Conservation (phyloP, 2,888 invertebrate species). For the Microctonus hyperodae region DNA sequence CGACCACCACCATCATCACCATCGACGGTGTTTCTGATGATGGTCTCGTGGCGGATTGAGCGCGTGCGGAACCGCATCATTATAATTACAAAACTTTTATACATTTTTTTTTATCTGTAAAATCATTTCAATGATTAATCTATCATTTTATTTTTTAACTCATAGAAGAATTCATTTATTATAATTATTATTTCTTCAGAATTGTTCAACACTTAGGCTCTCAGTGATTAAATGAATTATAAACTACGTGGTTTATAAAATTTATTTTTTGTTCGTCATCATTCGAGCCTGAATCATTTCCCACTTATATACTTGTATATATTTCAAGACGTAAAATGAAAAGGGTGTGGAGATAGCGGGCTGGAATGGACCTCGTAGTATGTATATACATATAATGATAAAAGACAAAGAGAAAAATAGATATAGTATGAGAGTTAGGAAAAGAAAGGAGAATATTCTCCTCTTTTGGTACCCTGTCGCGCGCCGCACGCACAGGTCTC, state of each 20-base stretch:
- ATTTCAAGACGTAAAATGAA: slow-evolving; percentile 14
- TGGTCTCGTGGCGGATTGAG: not conserved
- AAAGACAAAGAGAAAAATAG: not conserved
- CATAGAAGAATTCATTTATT: not conserved
- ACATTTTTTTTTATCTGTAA: too few species aligned
- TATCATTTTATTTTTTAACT: not conserved
- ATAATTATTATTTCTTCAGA: not conserved
- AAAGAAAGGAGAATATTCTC: slow-evolving; percentile 17
- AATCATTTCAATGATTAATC: not conserved
- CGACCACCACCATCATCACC: slow-evolving; percentile 32
- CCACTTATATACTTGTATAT: not conserved
- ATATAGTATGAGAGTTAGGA: not conserved
- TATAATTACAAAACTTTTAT: not conserved
- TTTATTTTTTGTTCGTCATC: slow-evolving; percentile 23
- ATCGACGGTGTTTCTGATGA: not conserved
- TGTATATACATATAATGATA: not conserved
- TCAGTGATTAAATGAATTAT: not conserved
- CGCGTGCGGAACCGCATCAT: slow-evolving; percentile 11
- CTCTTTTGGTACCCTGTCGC: slow-evolving; percentile 41
- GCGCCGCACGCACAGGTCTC: slow-evolving; percentile 36
- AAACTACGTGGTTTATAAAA: not conserved
- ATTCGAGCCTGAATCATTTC: slow-evolving; percentile 10
- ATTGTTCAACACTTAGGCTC: not conserved
- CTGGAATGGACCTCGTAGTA: not conserved
- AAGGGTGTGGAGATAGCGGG: slow-evolving; percentile 19